Evolutionary conservation across 2,113 vertebrate species (phyloP), one percentile per base, ranked within the genome.

Genomic region (Romanogobio albipinnatus): DNA sequence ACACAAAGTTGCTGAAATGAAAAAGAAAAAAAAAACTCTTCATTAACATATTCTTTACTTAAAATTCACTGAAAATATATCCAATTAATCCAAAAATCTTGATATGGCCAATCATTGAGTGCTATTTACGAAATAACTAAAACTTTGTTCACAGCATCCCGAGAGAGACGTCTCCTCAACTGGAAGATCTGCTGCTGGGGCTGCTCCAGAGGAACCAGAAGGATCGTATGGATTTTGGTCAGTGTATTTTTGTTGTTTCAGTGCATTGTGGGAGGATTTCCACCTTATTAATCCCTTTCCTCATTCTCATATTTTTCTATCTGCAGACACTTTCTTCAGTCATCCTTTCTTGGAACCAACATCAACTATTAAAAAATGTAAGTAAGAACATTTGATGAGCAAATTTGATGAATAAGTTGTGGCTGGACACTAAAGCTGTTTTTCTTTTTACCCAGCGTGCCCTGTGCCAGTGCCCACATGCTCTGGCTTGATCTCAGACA

Each of bases 131-230:
- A 66, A 47, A 56, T 61, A 58, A 70, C 45, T 68, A 70, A 75
- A 58, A 26, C 47, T 76, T 1, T 4, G 84, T 71, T 51, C 81
- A 83, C 90, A 99, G 97, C 90, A 96, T 99, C 93, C 97, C 98
- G 11, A 94, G 96, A 89, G 98, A 99, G 94, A 99, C 98, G 0
- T 99, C 98, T 47, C 89, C 96, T 83, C 96, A 95, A 53, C 94
- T 99, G 87, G 89, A 95, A 74, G 94, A 96, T 90, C 95, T 99
- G 86, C 91, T 98, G 61, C 92, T 98, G 84, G 96, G 97, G 73
- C 95, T 99, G 87, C 95, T 99, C 89, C 98, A 99, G 93, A 97
- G 97, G 91, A 99, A 96, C 91, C 98, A 99, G 89, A 99, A 98
- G 90, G 98, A 99, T 76, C 94, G 98, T 85, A 97, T 98, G 95